Base-by-base conservation (phyloP, 2,113 vertebrate species). In the Hippocampus comes region DNA sequence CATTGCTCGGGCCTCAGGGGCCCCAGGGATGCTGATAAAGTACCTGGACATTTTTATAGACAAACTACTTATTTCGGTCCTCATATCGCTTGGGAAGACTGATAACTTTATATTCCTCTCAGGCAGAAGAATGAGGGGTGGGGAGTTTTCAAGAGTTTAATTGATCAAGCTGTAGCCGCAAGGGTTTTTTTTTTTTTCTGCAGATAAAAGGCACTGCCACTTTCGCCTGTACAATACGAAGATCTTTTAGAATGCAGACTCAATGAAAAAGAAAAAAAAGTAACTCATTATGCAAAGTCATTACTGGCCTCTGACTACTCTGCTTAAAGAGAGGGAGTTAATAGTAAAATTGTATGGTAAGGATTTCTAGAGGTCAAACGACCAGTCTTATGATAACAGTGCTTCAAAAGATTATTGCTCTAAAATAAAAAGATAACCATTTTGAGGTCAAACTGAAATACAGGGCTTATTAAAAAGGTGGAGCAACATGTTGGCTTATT, bases 31-130 rank as follows among this genome's bases (percentile, higher is more conserved):
- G 63, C 90, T 92, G 91, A 92, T 92, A 92, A 93, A 93, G 90
- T 89, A 93, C 91, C 88, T 91, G 89, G 86, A 91, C 91, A 91
- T 91, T 93, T 93, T 93, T 93, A 92, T 92, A 93, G 92, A 92
- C 92, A 92, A 92, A 92, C 91, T 91, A 92, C 92, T 92, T 93
- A 91, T 92, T 93, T 91, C 90, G 81, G 76, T 91, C 89, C 87
- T 89, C 89, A 86, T 90, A 90, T 91, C 87, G 77, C 90, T 90
- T 81, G 83, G 90, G 82, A 91, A 90, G 89, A 92, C 90, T 89
- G 92, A 93, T 93, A 92, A 92, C 89, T 93, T 91, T 92, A 89
- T 92, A 92, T 93, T 91, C 89, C 90, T 91, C 89, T 86, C 84
- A 90, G 90, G 86, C 90, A 78, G 86, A 78, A 75, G 76, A 82